Base-by-base conservation (phyloP, 35 echinoderm and acorn worm species). In the Stichopus chloronotus region DNA sequence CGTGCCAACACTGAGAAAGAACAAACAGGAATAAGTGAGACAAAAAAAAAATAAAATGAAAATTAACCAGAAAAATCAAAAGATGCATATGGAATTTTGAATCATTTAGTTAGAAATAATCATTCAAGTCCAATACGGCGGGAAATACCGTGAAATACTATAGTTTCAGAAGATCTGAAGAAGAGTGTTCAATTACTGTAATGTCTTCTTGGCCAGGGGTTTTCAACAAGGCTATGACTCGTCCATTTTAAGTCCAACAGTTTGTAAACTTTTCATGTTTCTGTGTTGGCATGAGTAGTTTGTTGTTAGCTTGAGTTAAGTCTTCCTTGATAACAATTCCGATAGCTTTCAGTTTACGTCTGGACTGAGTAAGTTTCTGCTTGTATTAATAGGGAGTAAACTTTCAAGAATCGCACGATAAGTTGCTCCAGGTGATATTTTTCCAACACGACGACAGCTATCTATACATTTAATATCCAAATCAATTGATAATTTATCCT, bases 231-330 rank as follows among this genome's bases (percentile, higher is more conserved):
- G 84, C 84, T 87, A 65, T 87, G 0, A 87, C 57, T 59, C 84
- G 84, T 65, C 84, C 55, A 25, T 87, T 57, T 87, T 59, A 14
- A 6, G 58, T 87, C 84, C 84, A 87, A 61, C 84, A 87, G 57
- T 87, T 61, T 5, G 16, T 24, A 7, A 87, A 54, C 57, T 52
- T 87, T 20, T 59, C 84, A 65, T 87, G 84, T 23, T 60, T 87
- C 55, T 87, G 84, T 6, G 60, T 87, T 60, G 2, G 55, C 14
- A 5, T 23, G 16, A 61, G 60, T n/a, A 87, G 57, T 60, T 60
- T 58, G 84, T 43, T 87, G 84, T 87, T 87, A 10, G n/a, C n/a
- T 52, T 59, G 54, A 22, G 76, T 78, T 23, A 78, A 8, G 20
- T 78, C 76, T 78, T 78, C 76, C 76, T 78, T 78, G 8, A 78